A percentile compares a stretch with the other conserved stretches of the same genome.
Conservation (phyloP, 2,888 invertebrate genomes). For the Hydroisotoma schaefferi region DNA sequence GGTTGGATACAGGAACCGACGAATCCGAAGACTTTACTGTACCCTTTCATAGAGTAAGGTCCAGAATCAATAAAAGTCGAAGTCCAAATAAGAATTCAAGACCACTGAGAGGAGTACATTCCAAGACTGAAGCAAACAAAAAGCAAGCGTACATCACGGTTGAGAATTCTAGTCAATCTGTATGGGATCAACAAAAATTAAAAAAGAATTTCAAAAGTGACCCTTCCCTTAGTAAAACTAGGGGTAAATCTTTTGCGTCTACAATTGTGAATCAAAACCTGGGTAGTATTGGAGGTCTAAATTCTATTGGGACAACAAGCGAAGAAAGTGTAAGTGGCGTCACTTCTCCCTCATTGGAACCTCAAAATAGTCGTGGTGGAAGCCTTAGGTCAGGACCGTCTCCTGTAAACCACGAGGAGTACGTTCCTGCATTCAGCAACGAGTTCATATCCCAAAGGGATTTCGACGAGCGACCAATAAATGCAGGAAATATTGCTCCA, state of each 20-base stretch:
- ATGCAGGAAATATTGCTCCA: conserved; percentile 11
- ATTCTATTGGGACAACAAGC: conserved; percentile 7
- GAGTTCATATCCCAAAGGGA: conserved; percentile 23
- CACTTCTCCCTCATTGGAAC: conserved; percentile 3
- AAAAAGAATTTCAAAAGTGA: background rate
- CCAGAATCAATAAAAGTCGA: conserved; percentile 6
- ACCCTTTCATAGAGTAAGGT: conserved; percentile 28
- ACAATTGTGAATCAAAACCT: background rate
- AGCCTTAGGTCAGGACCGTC: background rate
- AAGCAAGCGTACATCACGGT: background rate
- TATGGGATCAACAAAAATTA: background rate
- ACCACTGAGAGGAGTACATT: conserved; percentile 25
- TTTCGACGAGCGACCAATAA: conserved; percentile 32
- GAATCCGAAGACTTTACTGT: conserved; percentile 3
- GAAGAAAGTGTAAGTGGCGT: conserved; percentile 10
- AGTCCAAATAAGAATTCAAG: conserved; percentile 15
- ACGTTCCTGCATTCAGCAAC: background rate
- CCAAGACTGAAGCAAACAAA: conserved; percentile 17
- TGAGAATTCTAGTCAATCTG: background rate
- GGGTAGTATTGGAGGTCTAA: conserved; percentile 4
- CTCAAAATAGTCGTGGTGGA: background rate
- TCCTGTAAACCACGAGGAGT: background rate
- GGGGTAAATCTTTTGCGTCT: background rate
- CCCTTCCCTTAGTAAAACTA: background rate
- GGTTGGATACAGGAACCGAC: conserved; percentile 29